Evolutionary conservation across 2,888 invertebrate genomes (phyloP), one percentile per base, ranked within the genome.

Genomic region (Acanthosepion pharaonis): DNA sequence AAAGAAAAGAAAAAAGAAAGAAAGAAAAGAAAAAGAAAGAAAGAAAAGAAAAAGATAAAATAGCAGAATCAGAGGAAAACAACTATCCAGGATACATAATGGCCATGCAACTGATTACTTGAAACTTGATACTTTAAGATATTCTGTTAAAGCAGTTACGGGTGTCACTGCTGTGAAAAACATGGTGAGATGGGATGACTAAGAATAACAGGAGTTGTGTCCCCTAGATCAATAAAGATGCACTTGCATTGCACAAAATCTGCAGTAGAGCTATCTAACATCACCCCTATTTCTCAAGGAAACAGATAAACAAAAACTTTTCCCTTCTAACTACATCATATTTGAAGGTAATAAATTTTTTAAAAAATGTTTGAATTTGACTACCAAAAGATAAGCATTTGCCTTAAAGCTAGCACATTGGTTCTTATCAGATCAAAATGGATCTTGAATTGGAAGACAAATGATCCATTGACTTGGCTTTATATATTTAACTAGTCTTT

Each of bases 51-150:
- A n/a, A n/a, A n/a, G n/a, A n/a, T n/a, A n/a, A n/a, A n/a, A n/a
- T n/a, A n/a, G n/a, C 20, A n/a, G 11, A 78, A n/a, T 78, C n/a
- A 78, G n/a, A 92, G 42, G 48, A n/a, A 78, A 78, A 15, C 15
- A 15, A 15, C 78, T n/a, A n/a, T 15, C 78, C 78, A 78, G n/a
- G 78, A 78, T 78, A 78, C n/a, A 78, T 78, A 78, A 78, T 78
- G 78, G n/a, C n/a, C 11, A 1, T 78, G n/a, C 15, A n/a, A 78
- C n/a, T 78, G 78, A 78, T 78, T 78, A 78, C 78, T 78, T 78
- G 78, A 78, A 78, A 78, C 15, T n/a, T n/a, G 78, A 78, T 78
- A n/a, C 78, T 78, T 78, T 78, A n/a, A 78, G n/a, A 78, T n/a
- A 78, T 78, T 78, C n/a, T 78, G n/a, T 78, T 78, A 33, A n/a